Conservation (phyloP, 2,888 invertebrate species). For the Toxonevra muliebris region DNA sequence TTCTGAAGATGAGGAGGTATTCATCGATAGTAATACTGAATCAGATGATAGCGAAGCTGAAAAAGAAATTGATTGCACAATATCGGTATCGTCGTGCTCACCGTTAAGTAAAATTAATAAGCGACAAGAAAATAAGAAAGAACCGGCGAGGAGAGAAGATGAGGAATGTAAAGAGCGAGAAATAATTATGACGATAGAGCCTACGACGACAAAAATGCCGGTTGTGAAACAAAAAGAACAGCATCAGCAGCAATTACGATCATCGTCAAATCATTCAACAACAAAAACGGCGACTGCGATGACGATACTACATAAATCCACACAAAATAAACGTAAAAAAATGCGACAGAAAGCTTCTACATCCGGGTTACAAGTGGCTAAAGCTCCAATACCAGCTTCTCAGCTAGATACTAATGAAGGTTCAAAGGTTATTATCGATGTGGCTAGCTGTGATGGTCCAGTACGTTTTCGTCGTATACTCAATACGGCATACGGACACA, state of each 20-base stretch:
- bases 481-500: conserved; percentile 78
- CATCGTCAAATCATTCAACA: conserved; percentile 28
- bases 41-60: conserved; percentile 45
- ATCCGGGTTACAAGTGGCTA: conserved; percentile 44
- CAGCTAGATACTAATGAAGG: conserved; percentile 38
- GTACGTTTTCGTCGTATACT: conserved; percentile 86
- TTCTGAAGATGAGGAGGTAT: conserved; percentile 57
- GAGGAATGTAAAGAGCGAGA: conserved; percentile 26
- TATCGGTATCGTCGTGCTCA: conserved; percentile 31
- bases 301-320: not conserved
- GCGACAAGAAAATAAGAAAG: not conserved
- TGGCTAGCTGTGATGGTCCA: conserved; percentile 93
- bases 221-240: conserved; percentile 38
- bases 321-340: conserved; percentile 22
- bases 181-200: conserved; percentile 9
- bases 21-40: conserved; percentile 55
- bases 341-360: conserved; percentile 22
- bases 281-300: conserved; percentile 3
- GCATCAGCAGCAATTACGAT: conserved; percentile 8
- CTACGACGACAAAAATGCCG: conserved; percentile 41
- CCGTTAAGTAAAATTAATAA: not conserved
- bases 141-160: not conserved
- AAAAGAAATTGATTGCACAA: conserved; percentile 36
- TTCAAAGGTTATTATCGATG: conserved; percentile 76
- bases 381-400: conserved; percentile 45